Conservation (phyloP, 2,888 invertebrate species). For the Escarpia spicata region DNA sequence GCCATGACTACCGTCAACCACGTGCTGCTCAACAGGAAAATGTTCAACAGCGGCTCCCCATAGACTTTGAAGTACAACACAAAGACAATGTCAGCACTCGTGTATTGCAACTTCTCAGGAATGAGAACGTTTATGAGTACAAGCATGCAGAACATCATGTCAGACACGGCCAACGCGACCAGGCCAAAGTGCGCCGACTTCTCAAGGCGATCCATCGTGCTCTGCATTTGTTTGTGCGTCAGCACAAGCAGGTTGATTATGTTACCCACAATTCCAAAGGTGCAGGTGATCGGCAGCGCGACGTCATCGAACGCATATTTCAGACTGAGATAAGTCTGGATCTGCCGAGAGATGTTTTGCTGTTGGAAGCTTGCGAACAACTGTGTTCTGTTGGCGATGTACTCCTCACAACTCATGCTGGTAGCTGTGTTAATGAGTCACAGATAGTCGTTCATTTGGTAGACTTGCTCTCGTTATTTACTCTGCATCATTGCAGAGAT, state of each 20-base stretch:
- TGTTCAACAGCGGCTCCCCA: constrained; percentile 66
- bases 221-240: constrained; percentile 69
- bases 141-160: constrained; percentile 70
- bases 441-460: not conserved
- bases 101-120: constrained; percentile 68
- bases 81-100: constrained; percentile 65
- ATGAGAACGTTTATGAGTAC: constrained; percentile 42
- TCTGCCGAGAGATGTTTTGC: not conserved
- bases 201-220: constrained; percentile 74
- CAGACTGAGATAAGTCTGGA: not conserved
- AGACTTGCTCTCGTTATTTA: not conserved
- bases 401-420: constrained; percentile 34
- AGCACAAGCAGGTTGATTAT: constrained; percentile 81
- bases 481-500: not conserved
- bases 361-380: not conserved
- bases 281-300: constrained; percentile 76
- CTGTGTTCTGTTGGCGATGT: constrained; percentile 25
- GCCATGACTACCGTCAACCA: constrained; percentile 80
- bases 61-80: constrained; percentile 55
- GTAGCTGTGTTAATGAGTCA: not conserved
- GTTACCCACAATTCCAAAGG: constrained; percentile 81
- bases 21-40: constrained; percentile 74
- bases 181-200: constrained; percentile 81
- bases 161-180: constrained; percentile 79
- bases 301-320: constrained; percentile 56